phyloP scores from a whole-genome alignment of 2,888 invertebrate species.

The Sepioteuthis lessoniana region DNA sequence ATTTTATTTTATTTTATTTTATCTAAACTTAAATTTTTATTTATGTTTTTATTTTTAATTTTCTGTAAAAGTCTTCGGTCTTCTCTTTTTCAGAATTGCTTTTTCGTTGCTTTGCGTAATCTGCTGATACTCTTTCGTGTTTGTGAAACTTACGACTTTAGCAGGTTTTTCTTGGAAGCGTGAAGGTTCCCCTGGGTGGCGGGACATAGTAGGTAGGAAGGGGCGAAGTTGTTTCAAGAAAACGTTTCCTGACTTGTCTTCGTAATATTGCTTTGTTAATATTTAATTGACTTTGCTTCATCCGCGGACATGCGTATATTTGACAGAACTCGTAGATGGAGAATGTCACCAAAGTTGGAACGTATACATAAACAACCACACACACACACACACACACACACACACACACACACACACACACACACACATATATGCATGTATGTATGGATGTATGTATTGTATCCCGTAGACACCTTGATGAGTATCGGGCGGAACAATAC shows the following conservation, averaged over 20 bases:
- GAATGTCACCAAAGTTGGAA: neutral
- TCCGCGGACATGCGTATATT: neutral
- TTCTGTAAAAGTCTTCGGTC: neutral
- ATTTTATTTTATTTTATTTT: neutral
- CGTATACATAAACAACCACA: neutral
- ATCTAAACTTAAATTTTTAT: neutral
- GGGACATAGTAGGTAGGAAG: neutral
- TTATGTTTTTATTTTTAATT: too few species aligned
- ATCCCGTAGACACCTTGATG: too few species aligned
- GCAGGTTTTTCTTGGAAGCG: neutral
- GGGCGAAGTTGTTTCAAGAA: neutral
- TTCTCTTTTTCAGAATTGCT: neutral
- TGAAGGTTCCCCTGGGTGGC: neutral
- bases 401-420: neutral
- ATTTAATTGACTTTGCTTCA: neutral
- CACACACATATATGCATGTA: neutral
- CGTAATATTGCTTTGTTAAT: neutral
- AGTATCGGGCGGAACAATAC: too few species aligned
- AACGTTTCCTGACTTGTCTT: slow-evolving; percentile 33
- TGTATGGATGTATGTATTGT: neutral
- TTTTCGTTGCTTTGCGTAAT: neutral
- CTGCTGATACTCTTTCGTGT: neutral
- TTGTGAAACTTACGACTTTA: neutral
- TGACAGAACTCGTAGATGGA: neutral
- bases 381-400: neutral